Percentiles rank a stretch among this genome's conserved stretches.
These are phyloP conservation scores for Eulemur coronatus DNA, from an alignment of 2,797 vertebrate species.

Conservation along the genomic window DNA sequence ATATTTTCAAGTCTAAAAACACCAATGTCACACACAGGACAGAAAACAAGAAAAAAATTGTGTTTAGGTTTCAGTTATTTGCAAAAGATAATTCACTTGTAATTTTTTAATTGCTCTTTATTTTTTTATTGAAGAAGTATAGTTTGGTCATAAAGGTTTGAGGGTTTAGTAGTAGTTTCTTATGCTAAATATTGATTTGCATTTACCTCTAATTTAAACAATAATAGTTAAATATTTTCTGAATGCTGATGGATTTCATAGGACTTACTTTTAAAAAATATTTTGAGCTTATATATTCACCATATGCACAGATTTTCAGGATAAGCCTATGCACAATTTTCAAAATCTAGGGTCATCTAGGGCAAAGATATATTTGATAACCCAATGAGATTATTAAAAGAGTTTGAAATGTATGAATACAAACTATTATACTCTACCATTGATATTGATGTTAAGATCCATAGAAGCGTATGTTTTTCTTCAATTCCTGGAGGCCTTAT, in stretches of 20 bases:
- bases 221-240: background rate
- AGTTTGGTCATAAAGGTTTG: background rate
- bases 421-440: background rate
- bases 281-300: background rate
- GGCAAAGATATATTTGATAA: background rate
- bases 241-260: background rate
- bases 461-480: background rate
- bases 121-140: constrained; percentile 28
- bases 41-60: background rate
- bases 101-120: background rate
- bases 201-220: background rate
- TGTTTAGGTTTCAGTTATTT: background rate
- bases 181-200: background rate
- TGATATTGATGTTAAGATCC: background rate
- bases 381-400: background rate
- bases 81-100: background rate
- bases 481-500: background rate
- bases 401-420: background rate
- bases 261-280: background rate
- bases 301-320: background rate
- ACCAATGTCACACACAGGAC: background rate
- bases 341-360: background rate
- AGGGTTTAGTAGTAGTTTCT: background rate
- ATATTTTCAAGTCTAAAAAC: background rate
- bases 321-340: background rate